phyloP scores from a whole-genome alignment of 2,888 invertebrate genomes.

The Reticulitermes lucifugus region DNA sequence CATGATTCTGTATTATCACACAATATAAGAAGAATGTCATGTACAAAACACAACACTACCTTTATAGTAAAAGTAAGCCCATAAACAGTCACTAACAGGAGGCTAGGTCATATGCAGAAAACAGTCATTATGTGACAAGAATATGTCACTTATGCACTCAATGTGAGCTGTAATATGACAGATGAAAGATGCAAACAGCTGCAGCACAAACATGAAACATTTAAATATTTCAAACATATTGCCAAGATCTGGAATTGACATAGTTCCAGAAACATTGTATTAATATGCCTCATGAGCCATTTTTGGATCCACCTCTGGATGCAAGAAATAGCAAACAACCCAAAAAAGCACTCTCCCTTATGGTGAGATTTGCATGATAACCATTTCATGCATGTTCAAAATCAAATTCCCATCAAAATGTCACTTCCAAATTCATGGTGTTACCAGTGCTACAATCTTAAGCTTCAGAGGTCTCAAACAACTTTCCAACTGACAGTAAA shows the following conservation, averaged over 20 bases:
- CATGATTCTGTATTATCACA: too few species aligned
- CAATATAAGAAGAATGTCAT: too few species aligned
- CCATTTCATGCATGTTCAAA: not conserved
- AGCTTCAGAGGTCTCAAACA: too few species aligned
- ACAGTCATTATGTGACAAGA: too few species aligned
- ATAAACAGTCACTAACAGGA: too few species aligned
- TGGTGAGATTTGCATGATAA: not conserved
- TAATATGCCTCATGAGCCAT: not conserved
- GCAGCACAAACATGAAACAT: not conserved
- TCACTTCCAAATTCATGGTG: not conserved
- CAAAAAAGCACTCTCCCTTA: slow-evolving; percentile 2
- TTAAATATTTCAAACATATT: not conserved
- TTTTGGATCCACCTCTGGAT: slow-evolving; percentile 2
- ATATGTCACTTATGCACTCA: not conserved
- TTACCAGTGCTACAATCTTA: not conserved
- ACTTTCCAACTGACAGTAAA: too few species aligned
- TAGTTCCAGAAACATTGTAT: slow-evolving; percentile 17
- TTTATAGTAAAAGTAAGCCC: too few species aligned
- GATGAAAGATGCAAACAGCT: slow-evolving; percentile 13
- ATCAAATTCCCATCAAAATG: not conserved
- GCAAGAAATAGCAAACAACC: not conserved
- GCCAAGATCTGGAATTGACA: slow-evolving; percentile 19
- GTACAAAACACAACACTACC: too few species aligned
- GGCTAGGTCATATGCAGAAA: too few species aligned
- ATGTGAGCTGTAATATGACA: not conserved